Evolutionary conservation across 1,140 invertebrate genomes (phyloP), one percentile per base, ranked within the genome.

Genomic region (Cyclina sinensis): DNA sequence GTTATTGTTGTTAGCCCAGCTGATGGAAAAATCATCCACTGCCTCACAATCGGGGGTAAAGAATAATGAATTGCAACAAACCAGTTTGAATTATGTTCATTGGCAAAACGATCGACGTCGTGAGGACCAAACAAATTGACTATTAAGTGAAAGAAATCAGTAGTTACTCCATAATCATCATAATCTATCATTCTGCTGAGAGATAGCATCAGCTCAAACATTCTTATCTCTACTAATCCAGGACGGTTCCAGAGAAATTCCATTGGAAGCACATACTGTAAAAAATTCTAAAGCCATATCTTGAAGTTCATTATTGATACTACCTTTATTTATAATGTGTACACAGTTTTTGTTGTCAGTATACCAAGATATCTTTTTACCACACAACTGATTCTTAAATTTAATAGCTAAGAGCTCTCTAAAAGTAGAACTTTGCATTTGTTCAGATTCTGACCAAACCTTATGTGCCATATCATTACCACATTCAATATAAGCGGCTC

Each of bases 121-220:
- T 57, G 54, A 57, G 54, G 54, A 57, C 54, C 59, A 16, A 65
- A 65, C 59, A 65, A 30, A 30, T 30, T 65, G 59, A 5, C 59
- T 30, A 65, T 65, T 18, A 65, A 65, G 1, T 65, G 24, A 30
- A 65, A 65, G 5, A 65, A 30, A 5, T 27, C n/a, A 21, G 16
- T 9, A 14, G 59, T 65, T 30, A 65, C 30, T 30, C 59, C n/a
- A 16, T 65, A 65, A 65, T 65, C 57, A 43, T 79, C 74, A 68
- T 57, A 80, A 48, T 79, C 57, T 7, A 80, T 48, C 18, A 87
- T 79, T 21, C 35, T 79, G 57, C 85, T 79, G 18, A 65, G 21
- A 0, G 16, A n/a, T n/a, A n/a, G n/a, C n/a, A 27, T 79, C 57
- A 18, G 30, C 30, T 16, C n/a, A 30, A 65, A 16, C 24, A 65